Conservation (phyloP, 2,113 vertebrate species). For the Engystomops pustulosus region DNA sequence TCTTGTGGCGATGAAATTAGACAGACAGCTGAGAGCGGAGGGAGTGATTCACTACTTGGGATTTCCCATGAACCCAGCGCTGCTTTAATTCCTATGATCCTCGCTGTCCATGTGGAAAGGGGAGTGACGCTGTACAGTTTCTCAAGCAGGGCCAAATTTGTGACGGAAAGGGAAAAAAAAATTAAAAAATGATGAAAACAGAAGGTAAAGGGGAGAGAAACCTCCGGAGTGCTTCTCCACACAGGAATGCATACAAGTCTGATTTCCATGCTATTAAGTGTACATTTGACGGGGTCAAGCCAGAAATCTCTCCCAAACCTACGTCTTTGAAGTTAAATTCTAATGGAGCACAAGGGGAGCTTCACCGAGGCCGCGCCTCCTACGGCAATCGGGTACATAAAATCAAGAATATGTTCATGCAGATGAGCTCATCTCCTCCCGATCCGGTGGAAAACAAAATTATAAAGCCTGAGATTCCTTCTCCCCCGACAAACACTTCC, state of each 20-base stretch:
- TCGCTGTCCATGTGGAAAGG: conserved; percentile 29
- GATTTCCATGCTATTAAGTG: conserved; percentile 93
- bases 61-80: conserved; percentile 39
- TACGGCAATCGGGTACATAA: conserved; percentile 89
- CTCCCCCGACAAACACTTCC: conserved; percentile 73
- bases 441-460: conserved; percentile 79
- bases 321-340: conserved; percentile 71
- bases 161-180: background rate
- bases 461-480: conserved; percentile 70
- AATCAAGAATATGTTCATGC: conserved; percentile 92
- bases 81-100: conserved; percentile 38
- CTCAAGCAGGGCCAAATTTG: background rate
- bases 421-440: conserved; percentile 83
- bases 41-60: conserved; percentile 52
- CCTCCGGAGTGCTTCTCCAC: conserved; percentile 89
- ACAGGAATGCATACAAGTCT: conserved; percentile 90
- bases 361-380: conserved; percentile 81
- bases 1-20: conserved; percentile 54
- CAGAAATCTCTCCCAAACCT: conserved; percentile 69
- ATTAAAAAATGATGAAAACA: conserved; percentile 88
- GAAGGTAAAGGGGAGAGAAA: conserved; percentile 88
- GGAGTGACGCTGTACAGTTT: conserved; percentile 25
- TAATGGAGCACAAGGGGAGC: conserved; percentile 80
- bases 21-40: conserved; percentile 35
- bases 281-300: conserved; percentile 83